Evolutionary conservation across 2,797 vertebrate species (phyloP).

Genomic region (Xiphophorus birchmanni): DNA sequence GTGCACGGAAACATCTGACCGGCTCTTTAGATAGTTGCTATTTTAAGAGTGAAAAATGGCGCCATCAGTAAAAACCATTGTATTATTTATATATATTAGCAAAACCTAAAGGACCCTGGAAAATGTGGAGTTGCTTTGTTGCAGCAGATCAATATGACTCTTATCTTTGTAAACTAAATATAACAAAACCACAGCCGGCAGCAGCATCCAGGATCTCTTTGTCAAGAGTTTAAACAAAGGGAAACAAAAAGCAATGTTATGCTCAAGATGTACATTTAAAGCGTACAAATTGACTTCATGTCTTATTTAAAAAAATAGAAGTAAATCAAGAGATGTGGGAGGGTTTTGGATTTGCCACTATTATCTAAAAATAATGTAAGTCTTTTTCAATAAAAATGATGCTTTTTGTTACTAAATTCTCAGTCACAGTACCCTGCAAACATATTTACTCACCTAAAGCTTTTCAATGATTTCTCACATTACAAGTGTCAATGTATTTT

Average conservation of each 20-base stretch:
- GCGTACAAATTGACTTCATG: background rate
- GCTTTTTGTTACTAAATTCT: background rate
- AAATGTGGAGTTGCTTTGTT: background rate
- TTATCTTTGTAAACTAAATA: slow-evolving; percentile 1
- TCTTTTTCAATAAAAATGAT: slow-evolving; percentile 4
- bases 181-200: slow-evolving; percentile 5
- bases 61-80: background rate
- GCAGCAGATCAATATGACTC: slow-evolving; percentile 7
- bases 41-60: background rate
- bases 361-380: background rate
- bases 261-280: slow-evolving; percentile 4
- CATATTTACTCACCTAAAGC: background rate
- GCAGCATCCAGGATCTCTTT: background rate
- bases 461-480: background rate
- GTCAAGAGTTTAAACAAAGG: background rate
- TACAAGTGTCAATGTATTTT: background rate
- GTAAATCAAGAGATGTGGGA: background rate
- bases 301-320: background rate
- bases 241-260: background rate
- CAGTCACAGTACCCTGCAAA: background rate
- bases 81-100: slow-evolving; percentile 9
- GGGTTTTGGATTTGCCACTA: background rate
- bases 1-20: background rate
- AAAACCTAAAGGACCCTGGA: background rate
- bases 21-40: background rate